Conservation (phyloP, 2,113 vertebrate species). For the Axis porcinus region DNA sequence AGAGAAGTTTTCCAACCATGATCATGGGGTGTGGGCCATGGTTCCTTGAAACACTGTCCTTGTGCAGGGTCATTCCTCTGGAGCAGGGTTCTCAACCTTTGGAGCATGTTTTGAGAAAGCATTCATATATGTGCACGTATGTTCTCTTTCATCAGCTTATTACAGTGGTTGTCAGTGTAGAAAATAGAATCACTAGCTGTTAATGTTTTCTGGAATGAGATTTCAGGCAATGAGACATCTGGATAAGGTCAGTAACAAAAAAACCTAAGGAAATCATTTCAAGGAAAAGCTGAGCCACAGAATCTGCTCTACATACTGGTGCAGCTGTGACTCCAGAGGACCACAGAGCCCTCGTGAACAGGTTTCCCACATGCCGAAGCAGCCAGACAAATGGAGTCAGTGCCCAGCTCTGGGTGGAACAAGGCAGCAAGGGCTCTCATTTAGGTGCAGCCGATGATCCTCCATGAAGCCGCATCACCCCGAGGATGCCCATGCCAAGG, state of each 20-base stretch:
- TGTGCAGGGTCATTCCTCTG: background rate
- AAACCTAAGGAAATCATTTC: background rate
- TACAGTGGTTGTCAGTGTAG: background rate
- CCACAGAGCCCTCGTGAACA: background rate
- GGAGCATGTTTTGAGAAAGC: background rate
- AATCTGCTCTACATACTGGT: background rate
- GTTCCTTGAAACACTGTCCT: background rate
- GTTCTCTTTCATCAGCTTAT: background rate
- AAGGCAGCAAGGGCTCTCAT: background rate
- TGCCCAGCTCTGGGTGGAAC: background rate
- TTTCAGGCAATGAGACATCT: background rate
- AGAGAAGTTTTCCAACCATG: background rate
- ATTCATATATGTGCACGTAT: background rate
- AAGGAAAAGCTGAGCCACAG: background rate
- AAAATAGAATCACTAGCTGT: slow-evolving; percentile 3
- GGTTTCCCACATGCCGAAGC: background rate
- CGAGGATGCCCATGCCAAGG: background rate
- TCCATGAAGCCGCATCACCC: background rate
- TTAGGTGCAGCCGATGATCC: background rate
- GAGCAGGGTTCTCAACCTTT: background rate
- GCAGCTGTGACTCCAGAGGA: background rate
- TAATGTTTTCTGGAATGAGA: background rate
- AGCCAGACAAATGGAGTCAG: background rate
- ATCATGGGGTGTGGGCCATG: background rate
- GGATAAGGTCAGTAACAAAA: background rate